Conservation (phyloP, 1,140 invertebrate species). For the Scylla paramamosain region DNA sequence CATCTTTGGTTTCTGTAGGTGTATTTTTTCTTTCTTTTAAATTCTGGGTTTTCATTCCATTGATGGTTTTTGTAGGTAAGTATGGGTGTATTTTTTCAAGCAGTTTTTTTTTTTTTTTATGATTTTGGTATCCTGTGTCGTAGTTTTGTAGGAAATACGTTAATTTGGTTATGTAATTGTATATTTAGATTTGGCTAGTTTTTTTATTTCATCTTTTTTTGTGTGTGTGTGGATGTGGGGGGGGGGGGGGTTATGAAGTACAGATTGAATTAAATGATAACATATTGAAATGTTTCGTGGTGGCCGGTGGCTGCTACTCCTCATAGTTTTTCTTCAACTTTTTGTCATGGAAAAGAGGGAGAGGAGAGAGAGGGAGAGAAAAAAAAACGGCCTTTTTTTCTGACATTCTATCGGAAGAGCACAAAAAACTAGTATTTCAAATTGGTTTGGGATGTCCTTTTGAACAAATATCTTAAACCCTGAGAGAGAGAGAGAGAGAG, state of each 20-base stretch:
- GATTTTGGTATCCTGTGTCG: background rate
- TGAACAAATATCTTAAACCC: no score
- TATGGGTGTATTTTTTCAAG: background rate
- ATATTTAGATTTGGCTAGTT: background rate
- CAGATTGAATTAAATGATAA: background rate
- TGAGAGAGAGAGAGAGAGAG: no score
- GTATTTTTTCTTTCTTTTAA: background rate
- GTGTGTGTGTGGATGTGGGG: background rate
- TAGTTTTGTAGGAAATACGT: background rate
- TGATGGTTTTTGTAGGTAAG: background rate
- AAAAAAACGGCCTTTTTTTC: background rate
- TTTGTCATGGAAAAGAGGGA: background rate
- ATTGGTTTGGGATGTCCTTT: no score
- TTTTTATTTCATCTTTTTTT: background rate
- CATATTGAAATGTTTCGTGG: background rate
- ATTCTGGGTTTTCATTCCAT: background rate
- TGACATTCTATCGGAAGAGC: no score
- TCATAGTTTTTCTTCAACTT: background rate
- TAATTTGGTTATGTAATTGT: background rate
- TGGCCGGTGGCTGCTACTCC: background rate
- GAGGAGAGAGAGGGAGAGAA: background rate
- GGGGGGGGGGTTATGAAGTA: background rate
- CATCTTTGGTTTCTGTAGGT: background rate
- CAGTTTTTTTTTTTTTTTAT: background rate
- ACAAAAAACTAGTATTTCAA: no score